Evolutionary conservation across 2,888 invertebrate genomes (phyloP).

Genomic region (Mactromeris polynyma): DNA sequence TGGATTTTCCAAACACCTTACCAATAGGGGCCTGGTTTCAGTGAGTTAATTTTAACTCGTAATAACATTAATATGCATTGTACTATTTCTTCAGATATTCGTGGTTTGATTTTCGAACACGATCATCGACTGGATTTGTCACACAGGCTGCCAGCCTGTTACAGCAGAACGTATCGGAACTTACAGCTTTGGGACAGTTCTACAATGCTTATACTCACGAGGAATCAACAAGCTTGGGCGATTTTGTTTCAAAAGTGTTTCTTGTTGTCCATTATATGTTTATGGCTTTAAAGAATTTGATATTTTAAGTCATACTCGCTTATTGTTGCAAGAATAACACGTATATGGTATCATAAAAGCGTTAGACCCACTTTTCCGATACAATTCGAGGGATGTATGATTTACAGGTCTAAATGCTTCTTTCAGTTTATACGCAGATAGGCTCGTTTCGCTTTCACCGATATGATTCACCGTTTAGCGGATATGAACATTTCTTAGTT

Average conservation of each 20-base stretch:
- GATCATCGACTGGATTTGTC: not conserved
- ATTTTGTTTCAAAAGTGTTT: not conserved
- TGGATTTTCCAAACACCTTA: not conserved
- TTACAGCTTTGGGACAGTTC: conserved; percentile 47
- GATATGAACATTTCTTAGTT: too few relatives aligned
- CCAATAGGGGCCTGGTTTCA: not conserved
- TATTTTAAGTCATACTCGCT: not conserved
- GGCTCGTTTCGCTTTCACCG: too few relatives aligned
- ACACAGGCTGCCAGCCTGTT: conserved; percentile 38
- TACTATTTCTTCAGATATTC: conserved; percentile 50
- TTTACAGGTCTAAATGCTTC: too few relatives aligned
- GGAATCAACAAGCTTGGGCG: not conserved
- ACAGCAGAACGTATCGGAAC: conserved; percentile 28
- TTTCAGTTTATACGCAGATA: too few relatives aligned
- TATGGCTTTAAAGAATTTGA: not conserved
- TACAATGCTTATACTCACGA: conserved; percentile 41
- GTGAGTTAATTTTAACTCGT: not conserved
- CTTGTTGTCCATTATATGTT: not conserved
- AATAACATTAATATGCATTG: not conserved
- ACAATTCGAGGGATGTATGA: too few relatives aligned
- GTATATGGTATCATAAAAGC: too few relatives aligned
- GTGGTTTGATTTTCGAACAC: conserved; percentile 49
- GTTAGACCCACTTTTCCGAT: too few relatives aligned
- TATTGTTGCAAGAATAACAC: too few relatives aligned
- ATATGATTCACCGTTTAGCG: too few relatives aligned